Conservation (phyloP, 2,797 vertebrate genomes). For the Gobio occitaniae region DNA sequence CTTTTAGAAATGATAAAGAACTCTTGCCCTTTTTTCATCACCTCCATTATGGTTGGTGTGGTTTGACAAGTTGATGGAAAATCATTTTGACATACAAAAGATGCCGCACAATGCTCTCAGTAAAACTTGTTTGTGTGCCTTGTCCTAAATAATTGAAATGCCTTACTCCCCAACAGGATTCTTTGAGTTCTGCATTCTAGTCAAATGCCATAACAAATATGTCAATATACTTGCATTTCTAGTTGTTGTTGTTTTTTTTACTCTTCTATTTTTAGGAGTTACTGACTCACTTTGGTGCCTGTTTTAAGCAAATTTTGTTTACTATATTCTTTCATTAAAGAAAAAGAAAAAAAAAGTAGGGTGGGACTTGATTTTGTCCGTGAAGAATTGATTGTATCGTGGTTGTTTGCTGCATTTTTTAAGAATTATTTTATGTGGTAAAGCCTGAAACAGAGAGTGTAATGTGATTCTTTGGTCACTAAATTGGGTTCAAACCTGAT, state of each 20-base stretch:
- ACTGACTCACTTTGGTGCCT: not conserved
- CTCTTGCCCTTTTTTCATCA: not conserved
- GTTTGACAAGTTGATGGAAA: not conserved
- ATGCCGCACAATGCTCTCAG: not conserved
- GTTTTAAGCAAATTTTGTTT: not conserved
- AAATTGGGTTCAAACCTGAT: not conserved
- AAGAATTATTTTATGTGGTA: not conserved
- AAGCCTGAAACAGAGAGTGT: not conserved
- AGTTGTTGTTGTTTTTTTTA: not conserved
- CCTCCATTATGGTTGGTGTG: not conserved
- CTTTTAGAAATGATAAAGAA: not conserved
- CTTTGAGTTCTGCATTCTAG: not conserved
- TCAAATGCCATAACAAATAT: not conserved
- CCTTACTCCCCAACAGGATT: not conserved
- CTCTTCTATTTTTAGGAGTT: not conserved
- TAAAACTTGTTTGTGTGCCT: not conserved
- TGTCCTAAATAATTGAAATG: not conserved
- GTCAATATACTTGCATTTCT: not conserved
- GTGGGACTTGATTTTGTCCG: too few species aligned
- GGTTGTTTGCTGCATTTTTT: not conserved
- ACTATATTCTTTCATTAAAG: not conserved
- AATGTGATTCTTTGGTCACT: not conserved
- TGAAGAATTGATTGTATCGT: not conserved
- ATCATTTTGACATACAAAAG: not conserved
- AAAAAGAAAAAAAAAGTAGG: too few species aligned